Base-by-base conservation (phyloP, 2,888 invertebrate genomes). In the Bombylius major region DNA sequence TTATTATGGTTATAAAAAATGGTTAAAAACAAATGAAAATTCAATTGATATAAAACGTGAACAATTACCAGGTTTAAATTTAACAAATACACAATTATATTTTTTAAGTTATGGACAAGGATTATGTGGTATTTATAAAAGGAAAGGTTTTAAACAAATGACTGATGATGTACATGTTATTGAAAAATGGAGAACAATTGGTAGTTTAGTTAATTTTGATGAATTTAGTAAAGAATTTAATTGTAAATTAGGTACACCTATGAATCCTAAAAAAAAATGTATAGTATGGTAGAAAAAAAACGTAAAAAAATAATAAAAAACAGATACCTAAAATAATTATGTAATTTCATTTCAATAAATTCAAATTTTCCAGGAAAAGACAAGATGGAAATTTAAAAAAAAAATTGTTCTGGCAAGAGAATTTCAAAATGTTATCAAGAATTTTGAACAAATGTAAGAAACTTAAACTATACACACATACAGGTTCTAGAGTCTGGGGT, bases 271-370 rank as follows among this genome's bases (percentile, higher is more conserved):
- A 34, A 50, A 45, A 5, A 55, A 55, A 50, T 55, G 55, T 47
- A 31, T 46, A 23, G 14, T 55, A 5, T 55, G 55, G 55, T 54
- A 50, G 31, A 33, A 53, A 47, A n/a, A 52, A 46, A 52, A 9
- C 14, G 9, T 4, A 7, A 13, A 14, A 12, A 47, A 23, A 48
- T 23, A 5, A 48, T n/a, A 50, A 36, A 31, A 36, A 79, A 79
- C 65, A 78, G 77, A 5, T 23, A 23, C 3, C 23, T 23, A 23
- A 23, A 23, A 23, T 23, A 23, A 23, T 23, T 23, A 23, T 23
- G 23, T 23, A 23, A 23, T 23, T 23, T 23, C 23, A 23, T 23
- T 23, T 23, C 2, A 23, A 23, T 23, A 23, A 23, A 23, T 23
- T 3, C 23, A 2, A 23, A 23, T 23, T 23, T 23, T 23, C 23